phyloP scores from a whole-genome alignment of 2,113 vertebrate genomes.

The Ardeotis arabs region DNA sequence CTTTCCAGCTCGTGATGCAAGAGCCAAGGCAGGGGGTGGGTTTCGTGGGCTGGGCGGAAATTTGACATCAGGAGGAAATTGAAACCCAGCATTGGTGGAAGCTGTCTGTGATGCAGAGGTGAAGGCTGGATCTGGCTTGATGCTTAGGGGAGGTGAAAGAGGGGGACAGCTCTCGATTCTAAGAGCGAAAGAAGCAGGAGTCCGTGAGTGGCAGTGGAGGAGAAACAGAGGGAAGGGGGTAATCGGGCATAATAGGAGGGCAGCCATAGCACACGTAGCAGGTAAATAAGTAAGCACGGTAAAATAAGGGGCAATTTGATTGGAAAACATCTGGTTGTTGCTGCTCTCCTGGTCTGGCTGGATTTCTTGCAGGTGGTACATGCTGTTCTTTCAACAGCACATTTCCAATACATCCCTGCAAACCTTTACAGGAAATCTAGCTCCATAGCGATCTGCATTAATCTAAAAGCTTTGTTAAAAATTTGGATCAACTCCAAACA shows the following conservation, averaged over 20 bases:
- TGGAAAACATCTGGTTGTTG: neutral
- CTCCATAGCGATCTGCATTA: neutral
- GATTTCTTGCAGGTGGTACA: neutral
- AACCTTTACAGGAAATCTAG: neutral
- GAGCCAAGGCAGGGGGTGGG: neutral
- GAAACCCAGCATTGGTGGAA: slow-evolving; percentile 23
- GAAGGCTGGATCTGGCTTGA: neutral
- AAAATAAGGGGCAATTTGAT: neutral
- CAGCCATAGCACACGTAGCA: neutral
- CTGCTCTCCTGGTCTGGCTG: neutral
- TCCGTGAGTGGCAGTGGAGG: neutral
- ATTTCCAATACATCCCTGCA: fast-evolving
- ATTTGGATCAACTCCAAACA: neutral
- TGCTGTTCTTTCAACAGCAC: neutral
- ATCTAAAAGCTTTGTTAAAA: neutral
- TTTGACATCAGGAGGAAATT: neutral
- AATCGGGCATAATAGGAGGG: neutral
- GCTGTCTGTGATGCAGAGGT: slow-evolving; percentile 21
- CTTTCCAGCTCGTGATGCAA: neutral
- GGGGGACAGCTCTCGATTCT: neutral
- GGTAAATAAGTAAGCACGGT: neutral
- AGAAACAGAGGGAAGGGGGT: neutral
- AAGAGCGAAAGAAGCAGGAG: neutral
- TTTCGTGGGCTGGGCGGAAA: slow-evolving; percentile 9
- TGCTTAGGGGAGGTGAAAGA: neutral